A percentile compares a stretch with the other conserved stretches of the same genome.
Conservation (phyloP, 1,140 invertebrate genomes). For the Brachionus manjavacas region DNA sequence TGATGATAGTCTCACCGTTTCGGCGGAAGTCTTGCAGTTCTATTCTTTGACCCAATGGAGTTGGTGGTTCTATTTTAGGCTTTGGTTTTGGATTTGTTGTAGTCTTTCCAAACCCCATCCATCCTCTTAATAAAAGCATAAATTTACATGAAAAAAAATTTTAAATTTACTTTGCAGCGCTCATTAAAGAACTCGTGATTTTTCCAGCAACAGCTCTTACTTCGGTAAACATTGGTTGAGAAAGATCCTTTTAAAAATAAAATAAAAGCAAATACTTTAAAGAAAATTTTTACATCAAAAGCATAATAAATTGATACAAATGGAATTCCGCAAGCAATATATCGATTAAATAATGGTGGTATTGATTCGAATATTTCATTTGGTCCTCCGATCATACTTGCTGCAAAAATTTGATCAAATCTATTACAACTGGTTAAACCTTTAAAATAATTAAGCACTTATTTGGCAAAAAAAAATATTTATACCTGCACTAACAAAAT, state of each 20-base stretch:
- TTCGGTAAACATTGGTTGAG: constrained; percentile 69
- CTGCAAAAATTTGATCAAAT: constrained; percentile 79
- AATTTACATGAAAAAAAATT: neutral
- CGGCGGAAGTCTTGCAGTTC: constrained; percentile 77
- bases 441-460: constrained; percentile 49
- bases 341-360: constrained; percentile 71
- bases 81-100: constrained; percentile 51
- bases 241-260: constrained; percentile 62
- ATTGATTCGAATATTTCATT: constrained; percentile 67
- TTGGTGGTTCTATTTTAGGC: constrained; percentile 60
- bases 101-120: constrained; percentile 54
- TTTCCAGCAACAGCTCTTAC: constrained; percentile 82
- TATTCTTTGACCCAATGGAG: constrained; percentile 61
- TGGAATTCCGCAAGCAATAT: constrained; percentile 75
- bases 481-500: constrained; percentile 68
- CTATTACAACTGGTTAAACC: constrained; percentile 66
- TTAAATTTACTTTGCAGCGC: constrained; percentile 70
- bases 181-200: constrained; percentile 69
- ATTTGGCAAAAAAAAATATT: neutral
- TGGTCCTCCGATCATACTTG: constrained; percentile 73
- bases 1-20: constrained; percentile 66
- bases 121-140: constrained; percentile 52
- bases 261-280: neutral
- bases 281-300: constrained; percentile 62
- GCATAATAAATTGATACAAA: constrained; percentile 83